Base-by-base conservation (phyloP, 2,888 invertebrate genomes). In the Rosalia funebris region DNA sequence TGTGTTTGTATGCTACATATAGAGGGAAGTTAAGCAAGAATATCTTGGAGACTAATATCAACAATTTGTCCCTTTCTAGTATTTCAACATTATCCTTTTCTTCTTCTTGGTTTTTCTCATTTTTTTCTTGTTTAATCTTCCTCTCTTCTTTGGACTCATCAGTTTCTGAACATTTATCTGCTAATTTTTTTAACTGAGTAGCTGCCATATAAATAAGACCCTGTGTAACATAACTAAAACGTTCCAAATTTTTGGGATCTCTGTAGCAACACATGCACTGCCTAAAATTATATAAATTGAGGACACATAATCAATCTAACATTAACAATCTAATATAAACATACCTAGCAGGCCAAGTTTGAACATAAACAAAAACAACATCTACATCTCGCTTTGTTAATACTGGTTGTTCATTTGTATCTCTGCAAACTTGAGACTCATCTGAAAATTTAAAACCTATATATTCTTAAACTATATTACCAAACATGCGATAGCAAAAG, bases 191-290 rank as follows among this genome's bases (percentile, higher is more conserved):
- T 47, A 96, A 84, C 79, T 95, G 91, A 78, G 91, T 90, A 60
- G 96, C 90, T 46, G 92, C 90, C 71, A 93, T 85, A 74, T 91
- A 90, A 62, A 96, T 88, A 71, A 96, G 88, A 66, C 94, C 92
- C 81, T 96, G 95, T 34, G 95, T 91, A 72, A 96, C 86, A 76
- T 92, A 86, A 81, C 94, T 94, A 81, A 96, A 93, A 71, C 94
- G 87, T 79, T 96, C 96, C 82, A 94, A 92, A 82, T 96, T 96
- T 82, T 95, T 95, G 58, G 89, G 88, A 83, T 96, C 96, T 72
- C 95, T 88, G 82, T 93, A 96, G 82, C 95, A 92, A 82, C 96
- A 96, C 91, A 95, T 94, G 79, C 96, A 96, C 84, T 96, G 96
- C 79, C 95, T 94, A 81, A 61, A 87, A 77, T 68, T 45, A n/a